A percentile compares a stretch with the other conserved stretches of the same genome.
Conservation (phyloP, 2,888 invertebrate species). For the Caenorhabditis uteleia region DNA sequence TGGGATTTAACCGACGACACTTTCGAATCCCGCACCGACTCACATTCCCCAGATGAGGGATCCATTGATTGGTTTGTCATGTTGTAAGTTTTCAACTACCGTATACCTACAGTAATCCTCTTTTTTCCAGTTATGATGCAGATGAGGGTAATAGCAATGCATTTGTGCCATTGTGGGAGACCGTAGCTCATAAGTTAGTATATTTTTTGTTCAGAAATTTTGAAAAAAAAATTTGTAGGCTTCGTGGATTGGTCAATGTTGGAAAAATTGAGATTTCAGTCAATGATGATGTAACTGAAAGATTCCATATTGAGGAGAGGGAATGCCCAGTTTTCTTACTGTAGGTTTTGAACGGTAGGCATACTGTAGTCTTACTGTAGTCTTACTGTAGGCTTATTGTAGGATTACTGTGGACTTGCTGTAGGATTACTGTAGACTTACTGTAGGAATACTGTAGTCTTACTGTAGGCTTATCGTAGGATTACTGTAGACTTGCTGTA, state of each 20-base stretch:
- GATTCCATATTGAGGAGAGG: conserved; percentile 68
- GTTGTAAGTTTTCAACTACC: conserved; percentile 60
- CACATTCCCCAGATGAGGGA: conserved; percentile 67
- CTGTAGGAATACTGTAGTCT: too few species aligned
- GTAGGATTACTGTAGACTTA: too few species aligned
- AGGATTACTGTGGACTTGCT: too few species aligned
- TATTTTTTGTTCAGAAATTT: neutral
- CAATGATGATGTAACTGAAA: conserved; percentile 68
- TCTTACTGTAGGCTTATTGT: too few species aligned
- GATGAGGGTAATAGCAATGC: conserved; percentile 67
- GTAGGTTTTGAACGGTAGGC: conserved; percentile 44
- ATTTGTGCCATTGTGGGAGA: conserved; percentile 68
- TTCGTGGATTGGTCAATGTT: conserved; percentile 68
- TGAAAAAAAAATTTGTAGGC: conserved; percentile 38
- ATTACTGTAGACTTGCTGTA: too few species aligned
- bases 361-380: neutral
- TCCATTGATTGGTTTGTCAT: conserved; percentile 69
- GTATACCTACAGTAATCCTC: conserved; percentile 5
- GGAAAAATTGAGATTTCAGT: conserved; percentile 68
- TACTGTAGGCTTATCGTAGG: too few species aligned
- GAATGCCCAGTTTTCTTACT: conserved; percentile 69
- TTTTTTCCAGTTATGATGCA: conserved; percentile 62
- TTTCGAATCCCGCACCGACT: conserved; percentile 64
- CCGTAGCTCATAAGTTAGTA: conserved; percentile 68
- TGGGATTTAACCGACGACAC: conserved; percentile 68